phyloP scores from a whole-genome alignment of 2,113 vertebrate genomes.

The Plectropomus leopardus region DNA sequence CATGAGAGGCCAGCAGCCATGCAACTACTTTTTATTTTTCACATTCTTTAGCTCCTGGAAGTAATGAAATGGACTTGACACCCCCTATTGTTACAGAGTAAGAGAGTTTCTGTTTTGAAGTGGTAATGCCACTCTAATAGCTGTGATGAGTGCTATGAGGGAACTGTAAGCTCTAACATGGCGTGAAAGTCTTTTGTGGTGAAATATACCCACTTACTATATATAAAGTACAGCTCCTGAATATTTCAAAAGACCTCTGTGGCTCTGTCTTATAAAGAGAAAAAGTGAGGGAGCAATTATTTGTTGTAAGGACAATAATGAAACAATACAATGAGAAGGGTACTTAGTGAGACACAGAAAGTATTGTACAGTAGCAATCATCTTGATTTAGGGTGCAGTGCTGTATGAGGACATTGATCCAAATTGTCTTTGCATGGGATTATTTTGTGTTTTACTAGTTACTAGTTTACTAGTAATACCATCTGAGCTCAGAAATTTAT shows the following conservation, averaged over 20 bases:
- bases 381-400: not conserved
- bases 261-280: slow-evolving; percentile 46
- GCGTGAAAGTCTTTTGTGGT: slow-evolving; percentile 77
- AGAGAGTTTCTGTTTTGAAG: slow-evolving; percentile 81
- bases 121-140: slow-evolving; percentile 80
- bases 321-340: slow-evolving; percentile 26
- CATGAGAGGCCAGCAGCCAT: slow-evolving; percentile 34
- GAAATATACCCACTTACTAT: slow-evolving; percentile 70
- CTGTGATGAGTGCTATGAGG: slow-evolving; percentile 77
- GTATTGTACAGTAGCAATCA: not conserved
- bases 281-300: slow-evolving; percentile 32
- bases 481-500: not conserved
- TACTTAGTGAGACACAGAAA: slow-evolving; percentile 32
- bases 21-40: slow-evolving; percentile 52
- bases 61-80: slow-evolving; percentile 64
- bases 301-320: slow-evolving; percentile 32
- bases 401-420: not conserved
- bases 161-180: slow-evolving; percentile 72
- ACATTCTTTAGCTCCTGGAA: slow-evolving; percentile 61
- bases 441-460: not conserved
- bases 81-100: slow-evolving; percentile 54
- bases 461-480: not conserved
- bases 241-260: slow-evolving; percentile 55
- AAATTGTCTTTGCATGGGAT: not conserved
- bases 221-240: slow-evolving; percentile 59